Percentiles rank a stretch among this genome's conserved stretches.
Evolutionary conservation across 1,140 invertebrate species (phyloP).

Genomic region (Hylaeus anthracinus): DNA sequence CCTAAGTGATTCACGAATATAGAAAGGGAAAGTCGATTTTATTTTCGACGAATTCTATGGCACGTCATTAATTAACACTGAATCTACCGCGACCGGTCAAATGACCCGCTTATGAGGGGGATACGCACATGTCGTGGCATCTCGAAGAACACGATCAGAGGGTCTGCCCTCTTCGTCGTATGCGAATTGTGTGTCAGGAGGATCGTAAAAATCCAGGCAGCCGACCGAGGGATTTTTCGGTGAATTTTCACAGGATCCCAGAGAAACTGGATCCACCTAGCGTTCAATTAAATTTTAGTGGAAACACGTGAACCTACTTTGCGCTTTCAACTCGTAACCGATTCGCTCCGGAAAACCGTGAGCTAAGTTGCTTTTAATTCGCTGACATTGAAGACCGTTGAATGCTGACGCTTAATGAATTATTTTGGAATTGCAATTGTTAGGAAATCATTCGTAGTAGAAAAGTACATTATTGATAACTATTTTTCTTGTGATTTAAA

Average conservation of each 20-base stretch:
- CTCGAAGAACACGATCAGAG: conserved; percentile 34
- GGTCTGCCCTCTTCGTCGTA: conserved; percentile 34
- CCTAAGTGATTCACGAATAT: not conserved
- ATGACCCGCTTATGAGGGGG: conserved; percentile 53
- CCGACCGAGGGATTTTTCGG: conserved; percentile 34
- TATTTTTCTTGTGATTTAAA: no score
- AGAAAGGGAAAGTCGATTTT: not conserved
- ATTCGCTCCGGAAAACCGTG: not conserved
- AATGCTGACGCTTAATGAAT: not conserved
- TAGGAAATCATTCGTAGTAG: no score
- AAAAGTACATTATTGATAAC: no score
- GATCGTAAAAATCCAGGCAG: conserved; percentile 39
- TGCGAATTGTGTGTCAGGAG: conserved; percentile 52
- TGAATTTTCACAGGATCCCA: conserved; percentile 43
- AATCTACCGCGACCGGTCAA: conserved; percentile 30
- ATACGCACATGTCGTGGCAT: conserved; percentile 66
- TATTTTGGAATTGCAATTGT: no score
- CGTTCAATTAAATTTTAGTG: conserved; percentile 33
- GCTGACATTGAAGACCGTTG: not conserved
- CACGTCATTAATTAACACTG: conserved; percentile 5
- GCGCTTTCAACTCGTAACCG: not conserved
- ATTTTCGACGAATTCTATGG: not conserved
- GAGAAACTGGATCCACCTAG: not conserved
- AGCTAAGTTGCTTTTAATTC: not conserved
- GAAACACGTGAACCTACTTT: conserved; percentile 42